Conservation (phyloP, 1,140 invertebrate genomes). For the Lepidurus arcticus region DNA sequence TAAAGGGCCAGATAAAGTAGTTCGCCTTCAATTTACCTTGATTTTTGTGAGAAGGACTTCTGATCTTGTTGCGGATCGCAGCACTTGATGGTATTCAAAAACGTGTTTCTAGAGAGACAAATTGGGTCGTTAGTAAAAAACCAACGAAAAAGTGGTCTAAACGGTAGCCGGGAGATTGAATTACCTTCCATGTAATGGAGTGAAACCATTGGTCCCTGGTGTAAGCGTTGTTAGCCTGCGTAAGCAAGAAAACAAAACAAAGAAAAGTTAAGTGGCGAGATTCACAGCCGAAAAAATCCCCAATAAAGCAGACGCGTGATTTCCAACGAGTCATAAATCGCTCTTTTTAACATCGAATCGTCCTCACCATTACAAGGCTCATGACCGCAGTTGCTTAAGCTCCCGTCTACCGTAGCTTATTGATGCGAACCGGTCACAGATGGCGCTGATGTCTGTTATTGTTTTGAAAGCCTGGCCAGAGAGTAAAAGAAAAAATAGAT, state of each 20-base stretch:
- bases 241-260: slow-evolving; percentile 41
- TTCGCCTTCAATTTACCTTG: slow-evolving; percentile 52
- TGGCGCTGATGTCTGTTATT: no score
- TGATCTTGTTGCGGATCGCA: slow-evolving; percentile 59
- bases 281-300: no score
- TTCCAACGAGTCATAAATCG: no score
- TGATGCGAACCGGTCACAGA: no score
- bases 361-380: no score
- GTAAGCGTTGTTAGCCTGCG: slow-evolving; percentile 65
- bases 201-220: slow-evolving; percentile 78
- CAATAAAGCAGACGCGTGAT: no score
- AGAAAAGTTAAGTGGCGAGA: neutral
- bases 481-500: no score
- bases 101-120: slow-evolving; percentile 63
- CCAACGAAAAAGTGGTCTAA: neutral
- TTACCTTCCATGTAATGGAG: slow-evolving; percentile 78
- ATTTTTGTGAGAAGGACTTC: slow-evolving; percentile 76
- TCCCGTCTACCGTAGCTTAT: no score
- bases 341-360: no score
- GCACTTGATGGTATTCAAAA: slow-evolving; percentile 66
- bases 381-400: no score
- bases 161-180: slow-evolving; percentile 37
- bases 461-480: no score
- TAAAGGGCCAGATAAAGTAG: slow-evolving; percentile 29
- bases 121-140: slow-evolving; percentile 29